phyloP scores from a whole-genome alignment of 2,888 invertebrate genomes.

The Dusona sp. region DNA sequence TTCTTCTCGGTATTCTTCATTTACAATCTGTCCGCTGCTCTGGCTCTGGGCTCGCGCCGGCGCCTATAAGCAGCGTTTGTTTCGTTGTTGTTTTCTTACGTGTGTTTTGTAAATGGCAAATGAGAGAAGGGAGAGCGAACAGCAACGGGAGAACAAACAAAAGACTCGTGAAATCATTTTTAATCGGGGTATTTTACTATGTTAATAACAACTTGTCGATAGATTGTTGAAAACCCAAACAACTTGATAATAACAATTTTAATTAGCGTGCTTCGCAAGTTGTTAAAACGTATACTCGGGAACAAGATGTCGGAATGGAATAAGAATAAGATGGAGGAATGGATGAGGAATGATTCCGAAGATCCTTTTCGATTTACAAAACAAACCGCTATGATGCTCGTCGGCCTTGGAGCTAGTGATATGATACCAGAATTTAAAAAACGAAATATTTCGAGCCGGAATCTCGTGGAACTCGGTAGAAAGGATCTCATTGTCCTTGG shows the following conservation, averaged over 20 bases:
- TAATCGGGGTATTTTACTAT: not conserved
- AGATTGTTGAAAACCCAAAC: not conserved
- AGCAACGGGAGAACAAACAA: not conserved
- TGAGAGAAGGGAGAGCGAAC: too few relatives aligned
- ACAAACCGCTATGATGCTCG: slow-evolving; percentile 74
- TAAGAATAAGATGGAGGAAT: slow-evolving; percentile 44
- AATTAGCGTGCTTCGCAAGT: too few relatives aligned
- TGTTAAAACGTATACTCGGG: not conserved
- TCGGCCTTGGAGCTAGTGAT: slow-evolving; percentile 72
- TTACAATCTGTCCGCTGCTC: too few relatives aligned
- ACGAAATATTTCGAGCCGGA: slow-evolving; percentile 74
- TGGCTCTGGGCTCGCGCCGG: too few relatives aligned
- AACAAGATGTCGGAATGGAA: not conserved
- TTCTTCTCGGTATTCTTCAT: too few relatives aligned
- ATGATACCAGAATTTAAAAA: slow-evolving; percentile 73
- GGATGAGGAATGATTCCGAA: slow-evolving; percentile 20
- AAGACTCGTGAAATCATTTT: slow-evolving; percentile 10
- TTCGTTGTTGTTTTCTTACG: too few relatives aligned
- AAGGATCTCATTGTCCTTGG: slow-evolving; percentile 75
- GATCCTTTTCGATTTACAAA: slow-evolving; percentile 74
- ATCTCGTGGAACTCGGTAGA: slow-evolving; percentile 71
- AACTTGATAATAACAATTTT: not conserved
- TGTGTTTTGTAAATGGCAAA: too few relatives aligned
- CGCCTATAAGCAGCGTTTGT: too few relatives aligned
- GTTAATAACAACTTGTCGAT: not conserved